A percentile compares a stretch with the other conserved stretches of the same genome.
phyloP scores from a whole-genome alignment of 2,113 vertebrate genomes.

The Colius striatus region DNA sequence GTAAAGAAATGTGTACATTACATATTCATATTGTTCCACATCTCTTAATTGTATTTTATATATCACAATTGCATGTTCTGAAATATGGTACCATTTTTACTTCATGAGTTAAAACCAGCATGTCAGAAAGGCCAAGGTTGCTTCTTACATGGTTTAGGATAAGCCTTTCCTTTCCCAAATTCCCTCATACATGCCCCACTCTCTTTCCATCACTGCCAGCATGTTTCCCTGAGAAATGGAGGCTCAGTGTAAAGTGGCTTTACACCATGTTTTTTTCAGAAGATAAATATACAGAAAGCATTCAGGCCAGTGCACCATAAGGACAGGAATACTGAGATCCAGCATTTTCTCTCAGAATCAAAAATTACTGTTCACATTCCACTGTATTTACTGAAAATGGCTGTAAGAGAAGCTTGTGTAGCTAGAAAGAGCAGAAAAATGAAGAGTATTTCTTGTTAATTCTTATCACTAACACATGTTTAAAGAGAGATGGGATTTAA shows the following conservation, averaged over 20 bases:
- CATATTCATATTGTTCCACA: slow-evolving; percentile 51
- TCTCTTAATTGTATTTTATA: slow-evolving; percentile 70
- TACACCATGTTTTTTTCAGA: neutral
- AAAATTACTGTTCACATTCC: neutral
- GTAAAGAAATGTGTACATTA: slow-evolving; percentile 63
- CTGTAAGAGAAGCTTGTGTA: neutral
- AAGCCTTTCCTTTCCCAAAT: neutral
- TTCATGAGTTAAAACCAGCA: neutral
- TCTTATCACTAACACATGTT: neutral
- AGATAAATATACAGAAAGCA: slow-evolving; percentile 6
- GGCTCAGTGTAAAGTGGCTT: neutral
- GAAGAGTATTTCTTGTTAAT: slow-evolving; percentile 11
- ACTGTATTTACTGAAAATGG: neutral
- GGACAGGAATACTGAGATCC: neutral
- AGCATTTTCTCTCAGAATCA: slow-evolving; percentile 11
- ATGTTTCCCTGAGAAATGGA: neutral
- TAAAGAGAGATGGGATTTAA: slow-evolving; percentile 10
- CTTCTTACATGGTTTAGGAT: neutral
- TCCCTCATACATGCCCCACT: neutral
- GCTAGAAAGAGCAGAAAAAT: slow-evolving; percentile 5
- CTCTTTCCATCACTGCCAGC: neutral
- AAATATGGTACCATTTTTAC: slow-evolving; percentile 22
- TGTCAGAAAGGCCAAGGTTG: neutral
- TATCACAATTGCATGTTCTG: slow-evolving; percentile 30
- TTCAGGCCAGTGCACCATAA: neutral